A percentile compares a stretch with the other conserved stretches of the same genome.
Evolutionary conservation across 2,113 vertebrate species (phyloP).

Genomic region (Oryzias javanicus): DNA sequence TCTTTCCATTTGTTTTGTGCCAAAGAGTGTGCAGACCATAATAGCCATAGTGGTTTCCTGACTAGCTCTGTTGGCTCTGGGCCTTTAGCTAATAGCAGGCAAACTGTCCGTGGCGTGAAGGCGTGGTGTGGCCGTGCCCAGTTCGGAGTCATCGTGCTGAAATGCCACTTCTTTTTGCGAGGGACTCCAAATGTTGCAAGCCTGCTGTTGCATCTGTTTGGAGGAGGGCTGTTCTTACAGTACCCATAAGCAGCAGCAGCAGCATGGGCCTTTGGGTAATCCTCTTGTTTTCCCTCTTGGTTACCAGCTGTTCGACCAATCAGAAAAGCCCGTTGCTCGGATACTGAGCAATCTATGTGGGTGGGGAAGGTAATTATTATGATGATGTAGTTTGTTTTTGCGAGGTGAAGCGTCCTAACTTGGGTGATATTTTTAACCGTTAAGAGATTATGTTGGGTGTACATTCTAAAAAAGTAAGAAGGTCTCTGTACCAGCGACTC

Average conservation of each 20-base stretch:
- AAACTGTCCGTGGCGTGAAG: slow-evolving; percentile 12
- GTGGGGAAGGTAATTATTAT: slow-evolving; percentile 52
- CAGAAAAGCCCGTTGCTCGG: slow-evolving; percentile 25
- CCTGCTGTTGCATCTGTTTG: slow-evolving; percentile 31
- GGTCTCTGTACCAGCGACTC: neutral
- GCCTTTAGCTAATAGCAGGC: slow-evolving; percentile 15
- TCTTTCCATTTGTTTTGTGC: slow-evolving; percentile 23
- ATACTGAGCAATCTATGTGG: slow-evolving; percentile 30
- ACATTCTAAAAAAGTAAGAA: slow-evolving; percentile 9
- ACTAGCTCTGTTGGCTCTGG: slow-evolving; percentile 27
- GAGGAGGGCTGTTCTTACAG: slow-evolving; percentile 23
- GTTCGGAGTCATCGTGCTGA: slow-evolving; percentile 40
- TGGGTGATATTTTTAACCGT: slow-evolving; percentile 13
- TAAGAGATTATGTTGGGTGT: slow-evolving; percentile 28
- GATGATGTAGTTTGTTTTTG: slow-evolving; percentile 42
- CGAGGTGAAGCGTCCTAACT: slow-evolving; percentile 9
- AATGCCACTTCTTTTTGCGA: slow-evolving; percentile 46
- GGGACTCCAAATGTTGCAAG: slow-evolving; percentile 34
- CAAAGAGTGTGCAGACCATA: slow-evolving; percentile 1
- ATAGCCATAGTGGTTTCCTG: slow-evolving; percentile 19
- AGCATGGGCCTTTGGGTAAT: slow-evolving; percentile 57
- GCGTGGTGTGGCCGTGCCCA: slow-evolving; percentile 40
- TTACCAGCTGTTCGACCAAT: slow-evolving; percentile 68
- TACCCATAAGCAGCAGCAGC: slow-evolving; percentile 36
- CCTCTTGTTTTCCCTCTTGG: slow-evolving; percentile 61